phyloP scores from a whole-genome alignment of 1,140 invertebrate genomes.

The Arctopsyche grandis region DNA sequence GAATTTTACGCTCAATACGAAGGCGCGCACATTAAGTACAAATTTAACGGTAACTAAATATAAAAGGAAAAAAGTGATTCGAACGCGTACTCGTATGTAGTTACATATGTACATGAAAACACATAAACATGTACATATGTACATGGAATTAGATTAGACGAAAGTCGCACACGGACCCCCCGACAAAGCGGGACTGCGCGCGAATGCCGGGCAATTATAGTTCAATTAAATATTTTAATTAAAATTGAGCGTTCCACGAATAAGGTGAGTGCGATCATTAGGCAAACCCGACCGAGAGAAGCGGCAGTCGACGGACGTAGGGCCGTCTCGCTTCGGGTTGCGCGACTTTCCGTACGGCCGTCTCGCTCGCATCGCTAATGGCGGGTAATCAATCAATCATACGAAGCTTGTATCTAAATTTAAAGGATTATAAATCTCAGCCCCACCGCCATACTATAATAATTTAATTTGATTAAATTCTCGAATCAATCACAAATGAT shows the following conservation, averaged over 20 bases:
- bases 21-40: too few relatives aligned
- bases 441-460: slow-evolving; percentile 24
- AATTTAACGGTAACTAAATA: neutral
- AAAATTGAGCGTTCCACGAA: slow-evolving; percentile 44
- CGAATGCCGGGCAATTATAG: slow-evolving; percentile 37
- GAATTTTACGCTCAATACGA: too few relatives aligned
- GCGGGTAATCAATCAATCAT: slow-evolving; percentile 47
- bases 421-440: slow-evolving; percentile 45
- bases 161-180: slow-evolving; percentile 9
- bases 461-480: slow-evolving; percentile 11
- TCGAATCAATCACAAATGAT: too few relatives aligned
- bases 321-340: slow-evolving; percentile 4
- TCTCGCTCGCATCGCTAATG: slow-evolving; percentile 34
- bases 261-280: slow-evolving; percentile 42
- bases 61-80: neutral
- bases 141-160: slow-evolving; percentile 7
- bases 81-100: neutral
- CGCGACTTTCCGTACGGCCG: neutral
- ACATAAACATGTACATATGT: neutral
- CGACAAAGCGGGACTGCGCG: slow-evolving; percentile 18
- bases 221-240: slow-evolving; percentile 51
- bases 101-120: neutral
- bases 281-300: neutral
- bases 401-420: slow-evolving; percentile 47
- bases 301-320: neutral